Evolutionary conservation across 2,797 vertebrate species (phyloP), one percentile per base, ranked within the genome.

Genomic region (Xenopus petersii): DNA sequence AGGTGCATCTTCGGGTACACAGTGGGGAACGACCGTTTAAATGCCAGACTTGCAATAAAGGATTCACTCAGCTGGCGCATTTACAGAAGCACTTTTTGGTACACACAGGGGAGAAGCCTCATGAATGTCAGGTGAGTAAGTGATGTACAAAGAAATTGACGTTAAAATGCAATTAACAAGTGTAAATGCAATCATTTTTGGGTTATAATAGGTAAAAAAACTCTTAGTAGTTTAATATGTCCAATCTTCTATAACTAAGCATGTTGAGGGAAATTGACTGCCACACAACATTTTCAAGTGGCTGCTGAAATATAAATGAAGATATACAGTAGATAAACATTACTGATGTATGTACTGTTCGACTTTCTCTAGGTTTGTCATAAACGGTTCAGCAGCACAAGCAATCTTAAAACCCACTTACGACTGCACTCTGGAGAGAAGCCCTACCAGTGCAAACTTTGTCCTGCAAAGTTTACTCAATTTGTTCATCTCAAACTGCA

Each of bases 31-130:
- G 98, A 77, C 98, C 98, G 13, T 99, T 99, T 83, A 99, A 98
- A 85, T 99, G 98, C 89, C 94, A 96, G 89, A 99, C 97, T 51
- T 99, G 98, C 82, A 98, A 92, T 88, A 99, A 99, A 86, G 97
- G 98, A 76, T 99, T 99, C 84, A 99, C 98, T 0, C 98, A 99
- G 85, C 91, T 99, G 63, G 97, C 98, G 83, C 98, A 99, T 85
- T 92, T 99, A 87, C 98, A 99, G 91, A 99, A 99, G 91, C 98
- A 99, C 93, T 98, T 93, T 88, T 90, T 99, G 90, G 98, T 99
- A 71, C 98, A 99, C 90, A 99, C 98, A 0, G 98, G 98, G 86
- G 98, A 99, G 82, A 99, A 99, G 74, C 98, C 98, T 49, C 97
- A 99, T 0, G 96, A 98, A 85, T 99, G 98, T 89, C 95, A 96